Evolutionary conservation across 1,140 invertebrate genomes (phyloP).

Genomic region (Rhagoletis zephyria): DNA sequence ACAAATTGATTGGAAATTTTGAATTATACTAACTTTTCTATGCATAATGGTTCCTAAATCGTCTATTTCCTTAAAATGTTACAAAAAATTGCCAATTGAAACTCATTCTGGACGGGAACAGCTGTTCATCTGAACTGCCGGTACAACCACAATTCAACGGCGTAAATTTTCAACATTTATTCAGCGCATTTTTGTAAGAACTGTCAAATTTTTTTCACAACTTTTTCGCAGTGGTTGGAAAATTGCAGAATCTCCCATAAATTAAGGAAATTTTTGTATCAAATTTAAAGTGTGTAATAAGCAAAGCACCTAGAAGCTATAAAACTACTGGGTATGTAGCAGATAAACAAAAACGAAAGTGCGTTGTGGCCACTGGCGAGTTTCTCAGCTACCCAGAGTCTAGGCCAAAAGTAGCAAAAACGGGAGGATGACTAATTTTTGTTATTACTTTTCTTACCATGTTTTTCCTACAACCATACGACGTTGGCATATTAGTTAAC

Average conservation of each 20-base stretch:
- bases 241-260: slow-evolving; percentile 9
- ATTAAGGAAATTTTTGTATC: neutral
- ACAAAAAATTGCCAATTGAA: no score
- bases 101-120: neutral
- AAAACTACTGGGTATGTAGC: slow-evolving; percentile 16
- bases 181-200: neutral
- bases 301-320: neutral
- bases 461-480: neutral
- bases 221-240: neutral
- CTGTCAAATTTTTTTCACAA: slow-evolving; percentile 24
- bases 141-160: neutral
- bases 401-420: neutral
- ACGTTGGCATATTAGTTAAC: slow-evolving; percentile 41
- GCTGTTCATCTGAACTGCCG: neutral
- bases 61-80: no score
- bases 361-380: neutral
- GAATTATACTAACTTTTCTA: no score
- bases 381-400: neutral
- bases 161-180: neutral
- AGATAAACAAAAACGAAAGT: neutral
- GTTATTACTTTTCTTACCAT: slow-evolving; percentile 47
- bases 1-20: no score
- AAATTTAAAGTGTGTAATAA: neutral
- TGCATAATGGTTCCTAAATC: no score
- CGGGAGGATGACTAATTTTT: slow-evolving; percentile 46